Percentiles rank a stretch among this genome's conserved stretches.
Evolutionary conservation across 2,113 vertebrate genomes (phyloP).

Genomic region (Nipponia nippon): DNA sequence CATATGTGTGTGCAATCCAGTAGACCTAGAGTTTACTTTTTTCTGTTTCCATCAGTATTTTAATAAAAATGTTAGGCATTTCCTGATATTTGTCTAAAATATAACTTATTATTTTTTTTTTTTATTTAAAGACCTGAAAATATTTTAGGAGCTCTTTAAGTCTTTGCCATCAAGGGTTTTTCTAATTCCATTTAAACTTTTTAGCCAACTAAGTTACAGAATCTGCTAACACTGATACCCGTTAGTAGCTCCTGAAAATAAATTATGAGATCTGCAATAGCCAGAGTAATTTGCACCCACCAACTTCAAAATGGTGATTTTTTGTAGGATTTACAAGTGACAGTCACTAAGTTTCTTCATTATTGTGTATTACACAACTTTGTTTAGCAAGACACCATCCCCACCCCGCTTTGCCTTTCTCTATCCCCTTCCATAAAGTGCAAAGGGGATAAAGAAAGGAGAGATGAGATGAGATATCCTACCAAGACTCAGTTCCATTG

Average conservation of each 20-base stretch:
- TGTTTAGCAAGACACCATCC: not conserved
- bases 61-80: not conserved
- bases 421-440: accelerated
- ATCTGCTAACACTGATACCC: not conserved
- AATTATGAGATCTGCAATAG: not conserved
- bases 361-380: not conserved
- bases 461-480: not conserved
- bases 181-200: not conserved
- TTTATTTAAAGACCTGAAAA: not conserved
- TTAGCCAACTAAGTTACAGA: not conserved
- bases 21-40: not conserved
- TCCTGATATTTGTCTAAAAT: not conserved
- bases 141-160: not conserved
- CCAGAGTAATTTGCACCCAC: not conserved
- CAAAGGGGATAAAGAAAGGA: not conserved
- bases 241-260: not conserved
- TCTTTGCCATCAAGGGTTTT: not conserved
- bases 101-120: not conserved
- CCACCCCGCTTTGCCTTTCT: not conserved
- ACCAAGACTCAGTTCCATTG: not conserved
- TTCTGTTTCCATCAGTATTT: not conserved
- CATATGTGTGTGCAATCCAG: not conserved
- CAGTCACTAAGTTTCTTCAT: not conserved
- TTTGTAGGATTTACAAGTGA: not conserved
- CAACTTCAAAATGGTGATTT: not conserved